Evolutionary conservation across 1,140 invertebrate genomes (phyloP), one percentile per base, ranked within the genome.

Genomic region (Apolygus lucorum): DNA sequence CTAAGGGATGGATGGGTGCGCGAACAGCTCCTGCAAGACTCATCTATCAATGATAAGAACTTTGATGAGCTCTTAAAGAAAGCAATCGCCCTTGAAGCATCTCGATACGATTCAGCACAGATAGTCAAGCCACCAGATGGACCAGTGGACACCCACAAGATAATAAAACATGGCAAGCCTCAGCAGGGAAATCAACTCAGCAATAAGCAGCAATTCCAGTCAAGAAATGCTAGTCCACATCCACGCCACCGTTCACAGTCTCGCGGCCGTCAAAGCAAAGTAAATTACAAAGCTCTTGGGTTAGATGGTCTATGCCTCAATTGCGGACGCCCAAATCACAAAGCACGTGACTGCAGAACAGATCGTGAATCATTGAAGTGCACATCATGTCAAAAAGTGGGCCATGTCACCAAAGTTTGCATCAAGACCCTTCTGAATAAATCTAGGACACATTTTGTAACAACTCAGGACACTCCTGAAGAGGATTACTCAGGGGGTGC

Each of bases 1-100:
- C 63, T 64, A 26, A 64, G 28, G n/a, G 26, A 25, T 26, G 28
- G 26, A 26, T 64, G 17, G 14, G 28, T 64, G 28, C 63, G 26
- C n/a, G 26, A 64, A 64, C 63, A 64, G 63, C 21, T 64, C 22
- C 4, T 64, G 26, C 63, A 64, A 28, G 26, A 64, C 27, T 26
- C 26, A 64, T 26, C 26, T 26, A 17, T 64, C 27, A 64, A 64
- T n/a, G n/a, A n/a, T n/a, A n/a, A n/a, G n/a, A n/a, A n/a, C n/a
- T n/a, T n/a, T n/a, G n/a, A n/a, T n/a, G n/a, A 26, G 8, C 34
- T 49, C 17, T 8, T 49, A 11, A 49, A 17, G 34, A 49, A 49
- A 17, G 34, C 34, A 49, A 49, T 17, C 17, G 34, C 34, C 8
- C 34, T 49, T 8, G 34, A 49, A 49, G 34, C 34, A 8, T 49